Conservation (phyloP, 2,113 vertebrate species). For the Uria lomvia region DNA sequence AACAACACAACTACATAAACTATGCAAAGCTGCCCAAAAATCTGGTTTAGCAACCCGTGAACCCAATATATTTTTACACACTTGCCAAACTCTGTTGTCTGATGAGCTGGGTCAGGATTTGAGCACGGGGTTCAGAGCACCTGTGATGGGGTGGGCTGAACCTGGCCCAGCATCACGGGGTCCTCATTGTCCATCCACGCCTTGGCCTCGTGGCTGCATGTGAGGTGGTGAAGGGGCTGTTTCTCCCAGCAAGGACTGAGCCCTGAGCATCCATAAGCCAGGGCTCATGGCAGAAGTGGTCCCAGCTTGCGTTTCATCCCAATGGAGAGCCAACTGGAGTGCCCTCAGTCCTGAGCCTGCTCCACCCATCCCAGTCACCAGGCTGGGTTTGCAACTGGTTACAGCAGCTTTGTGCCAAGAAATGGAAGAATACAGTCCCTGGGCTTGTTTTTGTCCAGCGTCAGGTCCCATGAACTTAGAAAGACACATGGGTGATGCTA, state of each 20-base stretch:
- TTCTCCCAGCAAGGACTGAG: not conserved
- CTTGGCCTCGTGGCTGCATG: accelerated
- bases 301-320: not conserved
- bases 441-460: not conserved
- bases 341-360: not conserved
- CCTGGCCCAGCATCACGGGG: not conserved
- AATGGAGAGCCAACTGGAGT: not conserved
- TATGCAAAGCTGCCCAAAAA: not conserved
- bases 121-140: not conserved
- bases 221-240: not conserved
- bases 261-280: not conserved
- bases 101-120: not conserved
- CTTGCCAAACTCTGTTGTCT: not conserved
- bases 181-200: not conserved
- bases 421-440: not conserved
- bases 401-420: not conserved
- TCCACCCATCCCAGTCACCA: not conserved
- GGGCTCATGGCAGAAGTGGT: not conserved
- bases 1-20: not conserved
- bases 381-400: not conserved
- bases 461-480: not conserved
- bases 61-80: too few relatives aligned
- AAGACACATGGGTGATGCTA: not conserved
- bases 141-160: not conserved
- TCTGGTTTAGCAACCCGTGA: not conserved